These are phyloP conservation scores for Syngnathus scovelli DNA, from an alignment of 2,113 vertebrate genomes.

Conservation along the genomic window DNA sequence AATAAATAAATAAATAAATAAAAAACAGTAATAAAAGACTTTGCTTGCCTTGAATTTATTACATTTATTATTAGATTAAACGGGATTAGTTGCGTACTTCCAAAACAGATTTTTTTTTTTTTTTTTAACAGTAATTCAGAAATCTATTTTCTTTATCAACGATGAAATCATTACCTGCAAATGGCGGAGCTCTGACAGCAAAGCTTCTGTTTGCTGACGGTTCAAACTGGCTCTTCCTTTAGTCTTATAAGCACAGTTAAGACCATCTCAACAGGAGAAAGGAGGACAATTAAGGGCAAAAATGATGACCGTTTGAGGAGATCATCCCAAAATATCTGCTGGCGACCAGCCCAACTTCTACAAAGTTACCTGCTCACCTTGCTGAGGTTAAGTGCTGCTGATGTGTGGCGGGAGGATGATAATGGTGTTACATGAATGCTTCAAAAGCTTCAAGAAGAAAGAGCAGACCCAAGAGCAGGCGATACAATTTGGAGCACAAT, in stretches of 20 bases:
- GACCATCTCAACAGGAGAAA: constrained; percentile 24
- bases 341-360: neutral
- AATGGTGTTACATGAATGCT: neutral
- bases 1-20: no score
- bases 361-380: neutral
- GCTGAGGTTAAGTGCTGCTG: neutral
- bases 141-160: neutral
- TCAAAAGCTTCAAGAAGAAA: neutral
- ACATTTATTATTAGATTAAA: neutral
- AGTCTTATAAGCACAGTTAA: constrained; percentile 56
- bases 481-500: neutral
- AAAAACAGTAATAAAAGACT: neutral
- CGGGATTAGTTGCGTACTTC: neutral
- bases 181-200: constrained; percentile 56
- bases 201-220: constrained; percentile 58
- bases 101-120: neutral
- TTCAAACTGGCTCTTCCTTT: constrained; percentile 58
- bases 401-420: neutral
- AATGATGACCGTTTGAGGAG: neutral
- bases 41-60: neutral
- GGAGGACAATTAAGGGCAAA: neutral
- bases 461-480: neutral
- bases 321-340: no score
- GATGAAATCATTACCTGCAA: constrained; percentile 59
- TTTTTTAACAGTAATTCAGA: neutral